Conservation (phyloP, 1,140 invertebrate genomes). For the Mactra quadrangularis region DNA sequence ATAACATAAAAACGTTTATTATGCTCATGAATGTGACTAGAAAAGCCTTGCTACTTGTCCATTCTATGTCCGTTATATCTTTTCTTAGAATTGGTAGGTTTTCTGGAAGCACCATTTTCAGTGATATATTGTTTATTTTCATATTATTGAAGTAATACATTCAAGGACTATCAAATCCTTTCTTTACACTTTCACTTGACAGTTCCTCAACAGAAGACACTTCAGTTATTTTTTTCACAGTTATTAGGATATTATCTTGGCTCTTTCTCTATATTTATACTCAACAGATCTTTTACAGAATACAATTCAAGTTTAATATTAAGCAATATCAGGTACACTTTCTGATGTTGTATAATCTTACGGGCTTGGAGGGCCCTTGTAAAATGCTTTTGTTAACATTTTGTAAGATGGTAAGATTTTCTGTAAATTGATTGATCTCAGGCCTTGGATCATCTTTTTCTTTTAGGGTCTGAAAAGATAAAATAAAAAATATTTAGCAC, state of each 20-base stretch:
- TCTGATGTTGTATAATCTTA: too few species aligned
- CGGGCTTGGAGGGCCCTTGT: constrained; percentile 28
- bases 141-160: too few species aligned
- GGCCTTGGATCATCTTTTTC: not conserved
- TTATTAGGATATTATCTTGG: too few species aligned
- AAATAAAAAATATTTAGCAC: too few species aligned
- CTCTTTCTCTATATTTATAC: too few species aligned
- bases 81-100: constrained; percentile 36
- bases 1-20: constrained; percentile 64
- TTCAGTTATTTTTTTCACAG: too few species aligned
- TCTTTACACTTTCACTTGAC: too few species aligned
- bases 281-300: too few species aligned
- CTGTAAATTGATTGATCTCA: not conserved
- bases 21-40: constrained; percentile 59
- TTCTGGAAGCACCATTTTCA: not conserved
- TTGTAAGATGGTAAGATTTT: constrained; percentile 9
- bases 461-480: not conserved
- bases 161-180: too few species aligned
- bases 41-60: constrained; percentile 51
- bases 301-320: too few species aligned
- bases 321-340: too few species aligned
- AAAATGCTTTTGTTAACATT: constrained; percentile 1
- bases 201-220: too few species aligned
- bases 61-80: constrained; percentile 39
- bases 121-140: not conserved